Conservation (phyloP, 2,888 invertebrate genomes). For the Acronicta leporina region DNA sequence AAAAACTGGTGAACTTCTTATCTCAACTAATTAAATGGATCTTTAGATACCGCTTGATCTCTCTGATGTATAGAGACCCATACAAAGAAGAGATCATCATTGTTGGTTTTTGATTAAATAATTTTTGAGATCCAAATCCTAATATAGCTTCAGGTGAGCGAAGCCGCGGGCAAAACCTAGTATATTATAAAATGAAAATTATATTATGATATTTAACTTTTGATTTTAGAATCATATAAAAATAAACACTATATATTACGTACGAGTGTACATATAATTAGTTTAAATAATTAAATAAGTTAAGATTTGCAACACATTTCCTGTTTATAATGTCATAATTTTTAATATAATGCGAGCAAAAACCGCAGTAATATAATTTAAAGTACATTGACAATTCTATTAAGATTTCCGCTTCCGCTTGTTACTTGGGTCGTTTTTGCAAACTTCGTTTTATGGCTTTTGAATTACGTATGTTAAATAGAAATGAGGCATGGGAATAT, state of each 20-base stretch:
- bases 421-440: conserved; percentile 51
- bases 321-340: conserved; percentile 15
- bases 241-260: conserved; percentile 5
- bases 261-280: conserved; percentile 18
- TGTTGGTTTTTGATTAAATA: too few relatives aligned
- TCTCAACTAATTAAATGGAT: too few relatives aligned
- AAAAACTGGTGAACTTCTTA: too few relatives aligned
- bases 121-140: too few relatives aligned
- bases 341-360: conserved; percentile 21
- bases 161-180: too few relatives aligned
- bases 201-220: too few relatives aligned
- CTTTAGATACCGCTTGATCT: too few relatives aligned
- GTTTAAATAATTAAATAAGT: background rate
- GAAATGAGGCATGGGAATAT: conserved; percentile 79
- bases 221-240: background rate
- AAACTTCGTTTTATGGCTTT: conserved; percentile 74
- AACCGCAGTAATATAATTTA: conserved; percentile 3
- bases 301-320: conserved; percentile 7
- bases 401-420: conserved; percentile 56
- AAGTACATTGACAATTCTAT: conserved; percentile 28
- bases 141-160: too few relatives aligned
- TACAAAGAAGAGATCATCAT: too few relatives aligned
- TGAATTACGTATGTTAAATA: conserved; percentile 79
- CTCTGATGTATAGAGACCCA: too few relatives aligned
- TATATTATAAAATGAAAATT: too few relatives aligned